Evolutionary conservation across 2,113 vertebrate species (phyloP).

Genomic region (Trogon melanurus): DNA sequence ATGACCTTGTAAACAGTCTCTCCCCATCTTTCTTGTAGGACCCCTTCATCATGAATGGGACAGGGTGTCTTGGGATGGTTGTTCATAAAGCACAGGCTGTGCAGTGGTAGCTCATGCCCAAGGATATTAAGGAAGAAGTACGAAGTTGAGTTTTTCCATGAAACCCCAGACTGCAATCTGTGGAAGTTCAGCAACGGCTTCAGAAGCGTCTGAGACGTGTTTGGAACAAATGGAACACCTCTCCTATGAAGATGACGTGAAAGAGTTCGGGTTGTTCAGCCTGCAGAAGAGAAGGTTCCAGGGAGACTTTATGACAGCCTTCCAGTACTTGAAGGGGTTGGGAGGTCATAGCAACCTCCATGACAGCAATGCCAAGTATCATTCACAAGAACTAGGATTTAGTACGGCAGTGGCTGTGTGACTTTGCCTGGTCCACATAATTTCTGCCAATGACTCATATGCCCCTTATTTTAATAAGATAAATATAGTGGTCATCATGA

Average conservation of each 20-base stretch:
- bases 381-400: background rate
- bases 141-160: background rate
- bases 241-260: too few relatives aligned
- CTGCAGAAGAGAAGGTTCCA: too few relatives aligned
- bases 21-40: too few relatives aligned
- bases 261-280: too few relatives aligned
- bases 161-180: background rate
- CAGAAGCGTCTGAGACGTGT: background rate
- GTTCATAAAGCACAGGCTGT: background rate
- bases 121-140: background rate
- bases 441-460: background rate
- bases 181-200: background rate
- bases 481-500: background rate
- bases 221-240: background rate
- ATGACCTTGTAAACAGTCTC: too few relatives aligned
- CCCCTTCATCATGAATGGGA: fast-evolving
- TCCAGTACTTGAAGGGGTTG: background rate
- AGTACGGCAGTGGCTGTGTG: background rate
- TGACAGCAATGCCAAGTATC: background rate
- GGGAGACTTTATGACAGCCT: too few relatives aligned
- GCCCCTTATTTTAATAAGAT: background rate
- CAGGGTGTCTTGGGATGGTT: background rate
- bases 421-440: background rate
- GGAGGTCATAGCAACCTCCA: background rate
- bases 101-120: background rate